These are phyloP conservation scores for Isoperla grammatica DNA, from an alignment of 2,888 invertebrate species.

Conservation along the genomic window DNA sequence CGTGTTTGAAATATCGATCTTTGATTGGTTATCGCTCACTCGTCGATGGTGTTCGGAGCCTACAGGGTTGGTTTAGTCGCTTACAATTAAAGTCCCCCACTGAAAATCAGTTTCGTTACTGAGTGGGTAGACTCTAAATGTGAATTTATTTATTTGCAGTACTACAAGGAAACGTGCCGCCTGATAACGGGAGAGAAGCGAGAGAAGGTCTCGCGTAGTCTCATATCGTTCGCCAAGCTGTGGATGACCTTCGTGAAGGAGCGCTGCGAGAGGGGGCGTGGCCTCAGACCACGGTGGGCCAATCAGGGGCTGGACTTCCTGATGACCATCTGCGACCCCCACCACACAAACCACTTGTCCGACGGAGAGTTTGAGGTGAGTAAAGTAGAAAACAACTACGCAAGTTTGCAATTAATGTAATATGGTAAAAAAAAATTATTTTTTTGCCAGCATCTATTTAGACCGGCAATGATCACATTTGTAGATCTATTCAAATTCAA, in stretches of 20 bases:
- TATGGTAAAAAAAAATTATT: background rate
- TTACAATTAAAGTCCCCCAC: too few relatives aligned
- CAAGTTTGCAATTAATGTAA: too few relatives aligned
- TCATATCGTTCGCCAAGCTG: conserved; percentile 65
- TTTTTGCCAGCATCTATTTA: background rate
- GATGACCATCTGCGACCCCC: conserved; percentile 76
- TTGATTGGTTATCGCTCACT: too few relatives aligned
- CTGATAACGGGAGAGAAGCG: conserved; percentile 50
- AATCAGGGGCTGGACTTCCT: conserved; percentile 84
- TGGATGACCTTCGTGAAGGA: conserved; percentile 89
- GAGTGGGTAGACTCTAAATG: too few relatives aligned
- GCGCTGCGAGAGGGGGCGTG: conserved; percentile 76
- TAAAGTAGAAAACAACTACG: too few relatives aligned
- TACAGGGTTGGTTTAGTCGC: too few relatives aligned
- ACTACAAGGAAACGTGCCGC: conserved; percentile 67
- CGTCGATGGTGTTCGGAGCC: too few relatives aligned
- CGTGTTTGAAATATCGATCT: too few relatives aligned
- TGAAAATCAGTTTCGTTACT: too few relatives aligned
- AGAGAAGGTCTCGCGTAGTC: conserved; percentile 50
- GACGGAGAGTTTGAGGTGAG: conserved; percentile 71
- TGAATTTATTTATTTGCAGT: too few relatives aligned
- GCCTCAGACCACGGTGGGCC: conserved; percentile 81
- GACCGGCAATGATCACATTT: background rate
- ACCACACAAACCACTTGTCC: conserved; percentile 68
- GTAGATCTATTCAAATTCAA: too few relatives aligned